Evolutionary conservation across 2,113 vertebrate species (phyloP), one percentile per base, ranked within the genome.

Genomic region (Psettodes erumei): DNA sequence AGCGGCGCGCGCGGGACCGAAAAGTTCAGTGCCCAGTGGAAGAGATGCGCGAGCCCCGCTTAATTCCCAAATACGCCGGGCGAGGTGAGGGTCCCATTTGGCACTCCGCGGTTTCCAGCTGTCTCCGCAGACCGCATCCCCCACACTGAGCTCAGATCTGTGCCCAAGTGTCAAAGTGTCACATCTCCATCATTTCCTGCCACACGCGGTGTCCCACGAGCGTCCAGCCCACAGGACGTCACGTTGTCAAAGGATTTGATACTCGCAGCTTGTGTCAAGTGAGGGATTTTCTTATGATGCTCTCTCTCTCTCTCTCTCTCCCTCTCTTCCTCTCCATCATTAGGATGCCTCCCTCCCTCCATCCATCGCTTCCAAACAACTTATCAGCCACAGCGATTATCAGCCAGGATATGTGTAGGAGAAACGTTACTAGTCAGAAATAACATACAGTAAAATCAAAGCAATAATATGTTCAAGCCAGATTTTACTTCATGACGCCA

Each of bases 171-270:
- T 73, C 68, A 51, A 48, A 38, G 37, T 48, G 53, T 73, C 66
- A 71, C 63, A 48, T 30, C 33, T 23, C 19, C 55, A n/a, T 58
- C 68, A 27, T 32, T 23, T 15, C 54, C 35, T 28, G 15, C 15
- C 40, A 66, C 77, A 42, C 75, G 53, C 75, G 48, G 21, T 45
- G 53, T 0, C 47, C 32, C 75, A 54, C 54, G 66, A 66, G 58
- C n/a, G 10, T 25, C 43, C 71, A 66, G 60, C 70, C 70, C 27
- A 72, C 53, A 62, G 65, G 62, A 81, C 9, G 86, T 88, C 86
- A 90, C 88, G 81, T 86, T 83, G 85, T 79, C 68, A 81, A 71
- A 83, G 87, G 90, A 92, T 91, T 89, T 91, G 79, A 85, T 4
- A 53, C 45, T 68, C 4, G 58, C 56, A 55, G 28, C 47, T 69